Evolutionary conservation across 2,113 vertebrate genomes (phyloP), one percentile per base, ranked within the genome.

Genomic region (Pomatostomus ruficeps): DNA sequence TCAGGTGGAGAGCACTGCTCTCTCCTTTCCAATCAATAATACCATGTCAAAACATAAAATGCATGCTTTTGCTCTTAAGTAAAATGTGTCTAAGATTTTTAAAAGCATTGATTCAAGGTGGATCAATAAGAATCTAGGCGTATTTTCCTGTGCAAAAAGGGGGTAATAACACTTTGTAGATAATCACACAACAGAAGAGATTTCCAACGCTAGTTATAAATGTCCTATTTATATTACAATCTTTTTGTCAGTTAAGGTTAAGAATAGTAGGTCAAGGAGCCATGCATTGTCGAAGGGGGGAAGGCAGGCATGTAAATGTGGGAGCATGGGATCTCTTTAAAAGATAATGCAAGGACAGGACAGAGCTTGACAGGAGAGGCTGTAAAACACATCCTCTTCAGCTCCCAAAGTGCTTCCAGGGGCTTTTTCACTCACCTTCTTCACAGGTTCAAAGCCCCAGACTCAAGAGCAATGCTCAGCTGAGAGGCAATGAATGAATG

Each of bases 31-130:
- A 97, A 99, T 99, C 99, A 98, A 99, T 99, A 99, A 96, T 94
- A 98, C 98, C 98, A 98, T 99, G 99, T 99, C 99, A 99, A 99
- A 99, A 99, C 98, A 98, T 98, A 99, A 99, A 99, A 99, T 98
- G 99, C 98, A 98, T 98, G 99, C 98, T 99, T 99, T 98, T 99
- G 98, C 99, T 99, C 98, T 99, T 99, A 99, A 99, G 98, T 98
- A 99, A 99, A 99, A 99, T 98, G 98, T 98, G 98, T 98, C 98
- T 98, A 98, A 99, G 98, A 98, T 99, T 99, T 99, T 99, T 99
- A 99, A 99, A 99, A 99, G 99, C 99, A 99, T 99, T 98, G 99
- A 99, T 99, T 99, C 96, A 52, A 96, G 97, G 98, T 96, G 94
- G 98, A 98, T 99, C 99, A 98, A 99, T 99, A 98, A 96, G 98